phyloP scores from a whole-genome alignment of 1,140 invertebrate species.

The Drosophila erecta region DNA sequence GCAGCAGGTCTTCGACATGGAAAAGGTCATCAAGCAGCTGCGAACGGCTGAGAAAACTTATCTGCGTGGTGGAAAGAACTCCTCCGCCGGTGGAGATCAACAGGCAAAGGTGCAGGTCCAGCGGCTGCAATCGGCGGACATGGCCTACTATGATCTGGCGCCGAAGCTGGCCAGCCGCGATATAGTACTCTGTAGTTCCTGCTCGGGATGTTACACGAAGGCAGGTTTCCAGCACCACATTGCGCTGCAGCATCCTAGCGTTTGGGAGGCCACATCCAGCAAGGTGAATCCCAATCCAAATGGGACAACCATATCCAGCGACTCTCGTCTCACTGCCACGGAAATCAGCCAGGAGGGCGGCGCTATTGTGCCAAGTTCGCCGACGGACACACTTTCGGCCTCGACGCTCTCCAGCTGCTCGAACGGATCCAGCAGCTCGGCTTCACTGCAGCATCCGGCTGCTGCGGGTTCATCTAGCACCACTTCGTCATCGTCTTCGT shows the following conservation, averaged over 20 bases:
- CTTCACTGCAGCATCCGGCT: slow-evolving; percentile 23
- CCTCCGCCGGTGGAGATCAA: slow-evolving; percentile 15
- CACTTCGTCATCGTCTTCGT: slow-evolving; percentile 65
- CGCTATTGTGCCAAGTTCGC: slow-evolving; percentile 43
- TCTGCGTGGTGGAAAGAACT: slow-evolving; percentile 52
- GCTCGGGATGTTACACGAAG: slow-evolving; percentile 73
- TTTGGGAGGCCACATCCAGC: slow-evolving; percentile 70
- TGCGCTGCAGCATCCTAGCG: slow-evolving; percentile 70
- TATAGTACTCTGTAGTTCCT: slow-evolving; percentile 71
- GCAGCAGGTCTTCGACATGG: slow-evolving; percentile 75
- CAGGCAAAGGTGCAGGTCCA: slow-evolving; percentile 65
- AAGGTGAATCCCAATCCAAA: slow-evolving; percentile 45
- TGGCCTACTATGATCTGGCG: slow-evolving; percentile 79
- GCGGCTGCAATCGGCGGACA: slow-evolving; percentile 68
- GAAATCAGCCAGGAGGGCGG: slow-evolving; percentile 48
- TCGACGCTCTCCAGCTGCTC: slow-evolving; percentile 62
- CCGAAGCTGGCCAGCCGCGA: slow-evolving; percentile 69
- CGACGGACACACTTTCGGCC: slow-evolving; percentile 55
- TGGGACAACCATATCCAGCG: slow-evolving; percentile 6
- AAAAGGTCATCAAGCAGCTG: slow-evolving; percentile 77
- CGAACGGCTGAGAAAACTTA: slow-evolving; percentile 72
- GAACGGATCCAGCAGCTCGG: slow-evolving; percentile 64
- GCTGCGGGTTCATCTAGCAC: slow-evolving; percentile 20
- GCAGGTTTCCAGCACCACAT: slow-evolving; percentile 78
- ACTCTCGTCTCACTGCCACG: slow-evolving; percentile 29